Base-by-base conservation (phyloP, 2,113 vertebrate species). In the Thamnaconus septentrionalis region DNA sequence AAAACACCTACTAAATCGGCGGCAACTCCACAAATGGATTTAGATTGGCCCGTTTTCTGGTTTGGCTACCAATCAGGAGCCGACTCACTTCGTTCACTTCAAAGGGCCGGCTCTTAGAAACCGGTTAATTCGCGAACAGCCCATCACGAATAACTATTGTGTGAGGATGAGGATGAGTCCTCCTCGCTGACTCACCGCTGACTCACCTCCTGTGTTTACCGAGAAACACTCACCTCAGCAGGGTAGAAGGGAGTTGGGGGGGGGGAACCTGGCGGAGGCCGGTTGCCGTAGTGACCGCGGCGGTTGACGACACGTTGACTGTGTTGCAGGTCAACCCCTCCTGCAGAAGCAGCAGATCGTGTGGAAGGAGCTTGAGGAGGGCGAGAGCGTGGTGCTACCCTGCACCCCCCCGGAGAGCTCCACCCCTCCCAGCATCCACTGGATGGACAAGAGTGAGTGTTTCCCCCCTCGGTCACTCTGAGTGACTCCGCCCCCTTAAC, bases 381-480 rank as follows among this genome's bases (percentile, higher is more conserved):
- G 94, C 0, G 86, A 92, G 0, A 92, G 92, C 0, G 67, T 94
- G 50, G 60, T 93, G 5, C 83, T 96, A 66, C 75, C 89, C 8
- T 96, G 95, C 61, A 89, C 91, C 56, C 93, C 93, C 1, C 94
- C 95, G 0, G 48, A 78, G 9, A 95, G 93, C 10, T 92, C 92
- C 0, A 87, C 86, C 4, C 85, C 90, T 0, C 92, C 93, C 0
- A 63, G 75, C 43, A 90, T 92, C 68, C 80, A 93, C 86, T 93
- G 92, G 91, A 92, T 92, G 91, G 90, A 91, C 76, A 79, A n/a
- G 4, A 61, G 91, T 92, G 58, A 87, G 84, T 87, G 48, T 2
- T n/a, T 3, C 12, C 47, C 47, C 47, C 47, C 8, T 48, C 7
- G 3, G 8, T 48, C 4, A 48, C 8, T 31, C 18, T 48, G 8